Percentiles rank a stretch among this genome's conserved stretches.
Evolutionary conservation across 2,113 vertebrate species (phyloP).

Genomic region (Abramis brama): DNA sequence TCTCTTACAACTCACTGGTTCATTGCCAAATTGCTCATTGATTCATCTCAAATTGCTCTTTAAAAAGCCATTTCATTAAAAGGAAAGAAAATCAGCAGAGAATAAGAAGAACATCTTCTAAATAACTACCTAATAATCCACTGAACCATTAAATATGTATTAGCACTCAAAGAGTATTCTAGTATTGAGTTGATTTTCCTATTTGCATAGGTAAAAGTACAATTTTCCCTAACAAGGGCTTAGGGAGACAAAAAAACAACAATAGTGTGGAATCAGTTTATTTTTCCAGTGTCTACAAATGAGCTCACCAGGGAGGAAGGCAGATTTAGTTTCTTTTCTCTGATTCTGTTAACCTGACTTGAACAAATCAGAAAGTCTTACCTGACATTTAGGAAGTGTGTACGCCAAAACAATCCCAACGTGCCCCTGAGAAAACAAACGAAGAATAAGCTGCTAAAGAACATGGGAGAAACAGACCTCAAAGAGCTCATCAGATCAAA

Average conservation of each 20-base stretch:
- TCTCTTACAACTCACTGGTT: not conserved
- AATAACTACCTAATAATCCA: not conserved
- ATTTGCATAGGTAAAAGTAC: not conserved
- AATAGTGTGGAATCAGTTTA: constrained; percentile 3
- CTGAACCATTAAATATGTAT: constrained; percentile 6
- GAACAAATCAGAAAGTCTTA: constrained; percentile 63
- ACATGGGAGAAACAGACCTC: not conserved
- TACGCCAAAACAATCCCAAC: constrained; percentile 94
- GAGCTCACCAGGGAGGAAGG: constrained; percentile 18
- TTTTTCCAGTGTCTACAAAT: constrained; percentile 1
- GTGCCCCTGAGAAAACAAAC: constrained; percentile 82
- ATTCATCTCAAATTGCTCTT: not conserved
- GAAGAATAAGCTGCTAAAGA: constrained; percentile 17
- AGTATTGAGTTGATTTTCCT: not conserved
- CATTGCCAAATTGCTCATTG: not conserved
- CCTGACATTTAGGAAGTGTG: constrained; percentile 87
- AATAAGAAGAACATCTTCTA: not conserved
- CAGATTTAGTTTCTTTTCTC: constrained; percentile 31
- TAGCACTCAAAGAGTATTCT: not conserved
- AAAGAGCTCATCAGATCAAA: constrained; percentile 51
- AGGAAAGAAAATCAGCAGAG: not conserved
- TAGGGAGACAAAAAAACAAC: not conserved
- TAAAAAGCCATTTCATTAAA: not conserved
- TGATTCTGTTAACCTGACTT: not conserved
- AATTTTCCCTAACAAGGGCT: not conserved